These are phyloP conservation scores for Heterochromis multidens DNA, from an alignment of 2,113 vertebrate genomes.

Conservation along the genomic window DNA sequence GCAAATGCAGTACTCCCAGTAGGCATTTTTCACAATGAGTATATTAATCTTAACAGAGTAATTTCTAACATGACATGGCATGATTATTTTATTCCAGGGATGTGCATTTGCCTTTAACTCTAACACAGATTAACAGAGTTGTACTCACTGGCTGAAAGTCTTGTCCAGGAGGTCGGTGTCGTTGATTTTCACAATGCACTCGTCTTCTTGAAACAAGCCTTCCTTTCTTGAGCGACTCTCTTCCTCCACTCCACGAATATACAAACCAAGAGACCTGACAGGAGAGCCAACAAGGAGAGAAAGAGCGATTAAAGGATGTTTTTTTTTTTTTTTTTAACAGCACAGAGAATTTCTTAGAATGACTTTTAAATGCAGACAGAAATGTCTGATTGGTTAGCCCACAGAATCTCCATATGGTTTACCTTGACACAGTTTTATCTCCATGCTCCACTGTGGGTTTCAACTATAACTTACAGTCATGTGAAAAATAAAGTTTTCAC, in stretches of 20 bases:
- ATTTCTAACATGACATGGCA: no score
- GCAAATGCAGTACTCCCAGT: no score
- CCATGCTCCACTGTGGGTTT: neutral
- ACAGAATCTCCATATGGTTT: neutral
- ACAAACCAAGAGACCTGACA: slow-evolving; percentile 85
- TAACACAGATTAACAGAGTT: neutral
- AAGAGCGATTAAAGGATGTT: neutral
- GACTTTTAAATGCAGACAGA: neutral
- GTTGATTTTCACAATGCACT: slow-evolving; percentile 95
- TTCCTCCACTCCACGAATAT: slow-evolving; percentile 90
- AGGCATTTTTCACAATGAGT: no score
- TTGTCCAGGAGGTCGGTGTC: slow-evolving; percentile 86
- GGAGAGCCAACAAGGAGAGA: neutral
- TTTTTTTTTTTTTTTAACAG: neutral
- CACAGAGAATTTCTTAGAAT: neutral
- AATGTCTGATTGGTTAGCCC: neutral
- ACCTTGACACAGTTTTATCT: neutral
- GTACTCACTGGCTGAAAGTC: slow-evolving; percentile 91
- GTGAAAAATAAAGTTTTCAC: neutral
- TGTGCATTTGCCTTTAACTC: neutral
- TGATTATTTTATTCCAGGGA: neutral
- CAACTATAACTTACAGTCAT: neutral
- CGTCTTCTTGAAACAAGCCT: slow-evolving; percentile 87
- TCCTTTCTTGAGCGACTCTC: slow-evolving; percentile 89
- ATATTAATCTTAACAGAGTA: neutral